Percentiles rank a stretch among this genome's conserved stretches.
Conservation (phyloP, 2,113 vertebrate species). For the Xiphorhynchus elegans region DNA sequence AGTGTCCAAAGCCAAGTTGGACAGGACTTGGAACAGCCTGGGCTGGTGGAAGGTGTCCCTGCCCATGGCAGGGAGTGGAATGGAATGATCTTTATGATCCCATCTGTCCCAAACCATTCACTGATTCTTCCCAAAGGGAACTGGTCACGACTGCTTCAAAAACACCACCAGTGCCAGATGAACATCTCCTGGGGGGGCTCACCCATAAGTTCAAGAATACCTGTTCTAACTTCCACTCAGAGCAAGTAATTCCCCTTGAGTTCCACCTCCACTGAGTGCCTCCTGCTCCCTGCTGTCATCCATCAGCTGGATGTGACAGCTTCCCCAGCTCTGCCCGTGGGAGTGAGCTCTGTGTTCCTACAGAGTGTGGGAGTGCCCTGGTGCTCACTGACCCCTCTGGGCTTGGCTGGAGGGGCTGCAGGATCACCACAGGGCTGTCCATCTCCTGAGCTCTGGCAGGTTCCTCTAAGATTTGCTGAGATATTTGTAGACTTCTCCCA, state of each 20-base stretch:
- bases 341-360: neutral
- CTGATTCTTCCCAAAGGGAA: neutral
- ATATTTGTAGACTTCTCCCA: neutral
- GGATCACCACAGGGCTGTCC: neutral
- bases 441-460: neutral
- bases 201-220: neutral
- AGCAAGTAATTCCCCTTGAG: neutral
- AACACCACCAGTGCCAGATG: neutral
- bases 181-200: neutral
- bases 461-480: neutral
- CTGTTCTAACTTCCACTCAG: too few species aligned
- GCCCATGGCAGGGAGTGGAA: neutral
- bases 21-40: accelerated
- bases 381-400: neutral
- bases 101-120: neutral
- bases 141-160: neutral
- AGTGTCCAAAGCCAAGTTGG: neutral
- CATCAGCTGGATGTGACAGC: neutral
- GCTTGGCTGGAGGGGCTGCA: neutral
- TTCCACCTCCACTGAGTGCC: neutral
- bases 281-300: neutral
- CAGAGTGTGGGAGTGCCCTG: accelerated
- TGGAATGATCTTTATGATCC: neutral
- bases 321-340: neutral
- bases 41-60: accelerated